Evolutionary conservation across 2,888 invertebrate genomes (phyloP).

Genomic region (Fabriciana adippe): DNA sequence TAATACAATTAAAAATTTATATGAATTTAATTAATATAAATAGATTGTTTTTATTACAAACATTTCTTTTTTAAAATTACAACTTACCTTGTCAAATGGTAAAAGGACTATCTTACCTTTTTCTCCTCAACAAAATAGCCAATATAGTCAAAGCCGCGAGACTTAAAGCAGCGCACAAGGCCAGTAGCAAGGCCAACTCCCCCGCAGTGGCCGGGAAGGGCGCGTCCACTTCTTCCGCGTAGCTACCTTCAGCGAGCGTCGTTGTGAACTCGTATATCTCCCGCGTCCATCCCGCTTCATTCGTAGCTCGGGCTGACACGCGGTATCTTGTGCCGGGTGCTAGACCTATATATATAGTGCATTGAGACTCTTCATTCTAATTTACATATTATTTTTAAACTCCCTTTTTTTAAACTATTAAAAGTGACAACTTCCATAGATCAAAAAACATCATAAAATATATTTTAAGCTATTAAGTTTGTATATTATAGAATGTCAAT

Average conservation of each 20-base stretch:
- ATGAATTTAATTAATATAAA: no score
- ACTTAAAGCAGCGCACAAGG: constrained; percentile 80
- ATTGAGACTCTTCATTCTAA: no score
- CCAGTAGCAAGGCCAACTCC: constrained; percentile 72
- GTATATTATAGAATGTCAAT: no score
- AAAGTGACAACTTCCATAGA: no score
- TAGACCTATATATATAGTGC: constrained; percentile 55
- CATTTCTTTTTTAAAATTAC: neutral
- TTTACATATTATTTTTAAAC: neutral
- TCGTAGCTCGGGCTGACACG: constrained; percentile 82
- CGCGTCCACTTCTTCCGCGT: constrained; percentile 74
- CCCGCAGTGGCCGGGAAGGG: constrained; percentile 76
- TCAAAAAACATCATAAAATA: no score
- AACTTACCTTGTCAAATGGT: neutral
- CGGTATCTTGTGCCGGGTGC: constrained; percentile 83
- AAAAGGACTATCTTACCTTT: constrained; percentile 57
- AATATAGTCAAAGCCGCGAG: constrained; percentile 82
- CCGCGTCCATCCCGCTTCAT: constrained; percentile 84
- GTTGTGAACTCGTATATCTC: constrained; percentile 84
- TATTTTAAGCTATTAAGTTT: no score
- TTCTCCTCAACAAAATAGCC: constrained; percentile 81
- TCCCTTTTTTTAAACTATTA: neutral
- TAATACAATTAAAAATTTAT: no score
- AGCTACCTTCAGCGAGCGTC: constrained; percentile 77
- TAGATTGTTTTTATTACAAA: neutral